phyloP scores from a whole-genome alignment of 2,113 vertebrate species.

The Polypterus senegalus region DNA sequence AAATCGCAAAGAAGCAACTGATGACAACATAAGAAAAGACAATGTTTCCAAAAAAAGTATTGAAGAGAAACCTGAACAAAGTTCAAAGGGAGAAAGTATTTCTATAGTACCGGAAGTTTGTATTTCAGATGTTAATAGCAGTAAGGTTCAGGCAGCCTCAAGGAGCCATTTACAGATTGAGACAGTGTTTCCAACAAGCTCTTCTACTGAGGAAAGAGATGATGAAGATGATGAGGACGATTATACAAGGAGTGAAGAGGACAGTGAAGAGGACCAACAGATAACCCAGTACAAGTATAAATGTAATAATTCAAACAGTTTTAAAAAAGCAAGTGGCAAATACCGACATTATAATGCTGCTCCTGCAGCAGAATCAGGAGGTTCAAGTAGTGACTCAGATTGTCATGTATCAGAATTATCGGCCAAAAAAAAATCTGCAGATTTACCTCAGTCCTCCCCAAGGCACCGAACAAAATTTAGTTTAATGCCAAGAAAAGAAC shows the following conservation, averaged over 20 bases:
- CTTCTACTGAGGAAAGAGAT: conserved; percentile 38
- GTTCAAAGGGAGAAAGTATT: conserved; percentile 15
- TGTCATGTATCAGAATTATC: conserved; percentile 35
- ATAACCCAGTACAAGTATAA: conserved; percentile 30
- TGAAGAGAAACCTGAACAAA: conserved; percentile 27
- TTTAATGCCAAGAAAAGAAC: conserved; percentile 28
- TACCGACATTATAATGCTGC: conserved; percentile 34
- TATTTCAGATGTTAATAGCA: conserved; percentile 21
- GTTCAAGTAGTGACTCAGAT: conserved; percentile 46
- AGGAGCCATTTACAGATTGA: conserved; percentile 23
- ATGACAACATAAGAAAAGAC: too few relatives aligned
- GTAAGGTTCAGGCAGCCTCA: conserved; percentile 26
- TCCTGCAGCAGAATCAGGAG: conserved; percentile 45
- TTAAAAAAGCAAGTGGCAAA: conserved; percentile 46
- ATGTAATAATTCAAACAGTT: conserved; percentile 34
- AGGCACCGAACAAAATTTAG: conserved; percentile 31
- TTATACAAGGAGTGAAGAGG: conserved; percentile 55
- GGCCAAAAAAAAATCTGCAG: conserved; percentile 25
- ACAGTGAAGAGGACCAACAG: conserved; percentile 45
- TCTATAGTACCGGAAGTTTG: conserved; percentile 2
- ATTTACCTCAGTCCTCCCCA: conserved; percentile 32
- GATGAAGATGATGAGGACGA: conserved; percentile 27
- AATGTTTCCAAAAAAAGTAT: not conserved
- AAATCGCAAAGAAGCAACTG: too few relatives aligned
- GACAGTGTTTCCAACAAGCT: conserved; percentile 28